Evolutionary conservation across 2,113 vertebrate species (phyloP).

Genomic region (Upupa epops): DNA sequence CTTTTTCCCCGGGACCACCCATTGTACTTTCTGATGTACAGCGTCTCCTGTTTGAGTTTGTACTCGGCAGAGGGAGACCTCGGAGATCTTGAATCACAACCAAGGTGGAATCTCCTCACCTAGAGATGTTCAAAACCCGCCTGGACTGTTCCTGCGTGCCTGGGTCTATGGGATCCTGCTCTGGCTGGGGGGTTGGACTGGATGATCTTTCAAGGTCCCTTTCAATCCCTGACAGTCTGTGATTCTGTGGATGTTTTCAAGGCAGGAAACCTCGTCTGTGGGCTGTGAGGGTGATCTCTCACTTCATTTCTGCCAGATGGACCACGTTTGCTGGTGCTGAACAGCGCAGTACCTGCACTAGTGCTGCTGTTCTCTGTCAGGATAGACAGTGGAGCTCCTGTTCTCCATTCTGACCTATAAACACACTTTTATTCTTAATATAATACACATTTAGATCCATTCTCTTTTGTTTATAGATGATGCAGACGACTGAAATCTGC

Average conservation of each 20-base stretch:
- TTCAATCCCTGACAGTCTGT: no score
- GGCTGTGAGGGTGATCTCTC: not conserved
- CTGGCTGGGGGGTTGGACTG: no score
- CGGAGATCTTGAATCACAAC: not conserved
- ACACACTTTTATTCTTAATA: not conserved
- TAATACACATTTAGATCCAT: no score
- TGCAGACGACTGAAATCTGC: not conserved
- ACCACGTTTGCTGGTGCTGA: not conserved
- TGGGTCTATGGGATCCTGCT: no score
- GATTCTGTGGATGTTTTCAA: not conserved
- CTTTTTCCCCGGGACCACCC: not conserved
- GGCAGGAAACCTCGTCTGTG: not conserved
- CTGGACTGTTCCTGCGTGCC: no score
- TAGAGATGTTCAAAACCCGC: no score
- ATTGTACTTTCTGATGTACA: not conserved
- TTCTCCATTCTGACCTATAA: not conserved
- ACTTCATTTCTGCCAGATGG: not conserved
- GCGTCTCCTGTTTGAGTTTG: not conserved
- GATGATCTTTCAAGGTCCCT: no score
- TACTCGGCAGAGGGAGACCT: not conserved
- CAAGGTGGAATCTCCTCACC: no score
- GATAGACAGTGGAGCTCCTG: not conserved
- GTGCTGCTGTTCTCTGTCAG: not conserved
- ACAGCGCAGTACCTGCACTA: not conserved
- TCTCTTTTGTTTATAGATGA: not conserved